Evolutionary conservation across 2,888 invertebrate genomes (phyloP).

Genomic region (Latheticus oryzae): DNA sequence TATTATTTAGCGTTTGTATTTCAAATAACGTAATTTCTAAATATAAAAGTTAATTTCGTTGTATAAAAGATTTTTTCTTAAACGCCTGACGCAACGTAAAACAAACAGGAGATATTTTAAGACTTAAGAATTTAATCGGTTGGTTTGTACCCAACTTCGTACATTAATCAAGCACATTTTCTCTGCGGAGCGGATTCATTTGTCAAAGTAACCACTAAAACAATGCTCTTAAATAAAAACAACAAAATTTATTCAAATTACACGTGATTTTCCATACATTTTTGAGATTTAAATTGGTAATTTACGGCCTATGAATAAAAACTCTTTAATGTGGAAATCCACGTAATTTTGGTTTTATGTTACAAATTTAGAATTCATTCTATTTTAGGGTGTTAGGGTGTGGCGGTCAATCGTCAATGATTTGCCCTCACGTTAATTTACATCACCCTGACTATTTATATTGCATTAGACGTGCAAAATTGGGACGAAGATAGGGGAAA

Average conservation of each 20-base stretch:
- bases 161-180: slow-evolving; percentile 42
- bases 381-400: slow-evolving; percentile 1
- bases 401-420: slow-evolving; percentile 25
- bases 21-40: slow-evolving; percentile 31
- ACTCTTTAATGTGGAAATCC: slow-evolving; percentile 20
- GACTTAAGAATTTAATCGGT: slow-evolving; percentile 41
- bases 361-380: slow-evolving; percentile 28
- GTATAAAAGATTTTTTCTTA: slow-evolving; percentile 35
- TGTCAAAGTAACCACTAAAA: slow-evolving; percentile 25
- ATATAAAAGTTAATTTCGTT: slow-evolving; percentile 41
- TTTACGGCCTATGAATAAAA: slow-evolving; percentile 26
- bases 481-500: slow-evolving; percentile 4
- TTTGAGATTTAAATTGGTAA: slow-evolving; percentile 38
- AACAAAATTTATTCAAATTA: slow-evolving; percentile 35
- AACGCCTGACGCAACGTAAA: slow-evolving; percentile 38
- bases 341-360: slow-evolving; percentile 26
- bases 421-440: slow-evolving; percentile 23
- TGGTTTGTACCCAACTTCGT: slow-evolving; percentile 41
- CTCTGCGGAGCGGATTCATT: slow-evolving; percentile 24
- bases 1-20: slow-evolving; percentile 3
- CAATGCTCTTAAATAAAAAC: slow-evolving; percentile 35
- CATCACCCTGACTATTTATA: slow-evolving; percentile 13
- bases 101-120: slow-evolving; percentile 48
- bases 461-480: slow-evolving; percentile 12
- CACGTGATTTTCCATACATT: slow-evolving; percentile 39